These are phyloP conservation scores for Salmo trutta DNA, from an alignment of 2,797 vertebrate species.

Conservation along the genomic window DNA sequence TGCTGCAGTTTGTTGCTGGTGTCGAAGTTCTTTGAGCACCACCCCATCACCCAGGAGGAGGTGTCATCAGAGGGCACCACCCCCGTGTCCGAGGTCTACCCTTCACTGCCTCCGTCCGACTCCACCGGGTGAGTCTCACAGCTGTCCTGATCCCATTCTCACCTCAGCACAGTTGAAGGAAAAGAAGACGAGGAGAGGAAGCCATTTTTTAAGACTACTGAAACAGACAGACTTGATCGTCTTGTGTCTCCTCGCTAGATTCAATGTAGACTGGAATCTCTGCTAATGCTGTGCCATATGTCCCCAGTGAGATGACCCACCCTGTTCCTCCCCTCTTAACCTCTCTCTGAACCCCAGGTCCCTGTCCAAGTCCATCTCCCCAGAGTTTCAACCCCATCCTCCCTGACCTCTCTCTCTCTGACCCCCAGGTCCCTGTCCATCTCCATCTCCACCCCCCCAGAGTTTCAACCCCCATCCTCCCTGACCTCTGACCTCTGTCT, in stretches of 20 bases:
- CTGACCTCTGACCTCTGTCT: neutral
- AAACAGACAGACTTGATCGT: neutral
- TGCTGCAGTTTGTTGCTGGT: constrained; percentile 91
- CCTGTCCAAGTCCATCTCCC: too few relatives aligned
- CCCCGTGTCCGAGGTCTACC: constrained; percentile 84
- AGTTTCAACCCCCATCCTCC: too few relatives aligned
- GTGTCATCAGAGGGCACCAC: constrained; percentile 88
- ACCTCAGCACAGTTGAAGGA: neutral
- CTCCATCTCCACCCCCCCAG: too few relatives aligned
- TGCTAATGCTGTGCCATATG: too few relatives aligned
- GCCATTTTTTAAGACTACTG: neutral
- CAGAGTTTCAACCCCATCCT: too few relatives aligned
- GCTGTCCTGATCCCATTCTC: constrained; percentile 31
- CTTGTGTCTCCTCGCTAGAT: too few relatives aligned
- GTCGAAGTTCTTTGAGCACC: constrained; percentile 98
- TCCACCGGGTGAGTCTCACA: constrained; percentile 84
- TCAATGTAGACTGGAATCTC: too few relatives aligned
- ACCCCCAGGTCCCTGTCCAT: too few relatives aligned
- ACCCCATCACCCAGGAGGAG: constrained; percentile 93
- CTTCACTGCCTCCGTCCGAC: constrained; percentile 87
- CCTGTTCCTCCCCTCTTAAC: neutral
- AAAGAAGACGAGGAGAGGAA: neutral
- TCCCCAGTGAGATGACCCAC: neutral
- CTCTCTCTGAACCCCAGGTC: neutral
- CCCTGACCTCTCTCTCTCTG: too few relatives aligned